These are phyloP conservation scores for Neofelis nebulosa DNA, from an alignment of 2,113 vertebrate genomes.

Conservation along the genomic window DNA sequence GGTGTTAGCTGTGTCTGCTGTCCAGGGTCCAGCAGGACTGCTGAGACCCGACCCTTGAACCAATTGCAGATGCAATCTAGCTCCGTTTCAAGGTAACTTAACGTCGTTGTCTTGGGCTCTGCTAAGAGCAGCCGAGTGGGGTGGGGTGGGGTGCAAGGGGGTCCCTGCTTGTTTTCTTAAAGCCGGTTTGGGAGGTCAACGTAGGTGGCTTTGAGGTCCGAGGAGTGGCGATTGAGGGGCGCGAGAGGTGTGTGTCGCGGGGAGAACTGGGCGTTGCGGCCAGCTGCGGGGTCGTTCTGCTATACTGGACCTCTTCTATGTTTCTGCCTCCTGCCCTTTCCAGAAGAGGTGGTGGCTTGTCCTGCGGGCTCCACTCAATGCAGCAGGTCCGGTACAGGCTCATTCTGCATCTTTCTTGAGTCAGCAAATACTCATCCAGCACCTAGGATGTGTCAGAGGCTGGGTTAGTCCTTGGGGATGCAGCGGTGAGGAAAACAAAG, in stretches of 20 bases:
- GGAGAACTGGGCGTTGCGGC: background rate
- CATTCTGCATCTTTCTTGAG: conserved; percentile 14
- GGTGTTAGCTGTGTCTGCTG: background rate
- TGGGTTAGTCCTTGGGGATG: background rate
- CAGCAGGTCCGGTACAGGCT: fast-evolving
- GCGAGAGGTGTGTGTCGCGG: background rate
- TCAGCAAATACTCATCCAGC: conserved; percentile 53
- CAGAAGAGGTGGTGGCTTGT: conserved; percentile 35
- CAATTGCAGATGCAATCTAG: background rate
- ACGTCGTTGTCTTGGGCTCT: background rate
- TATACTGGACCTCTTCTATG: background rate
- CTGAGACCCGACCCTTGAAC: background rate
- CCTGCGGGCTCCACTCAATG: background rate
- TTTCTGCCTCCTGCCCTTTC: background rate
- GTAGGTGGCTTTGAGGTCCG: background rate
- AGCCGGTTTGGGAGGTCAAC: background rate
- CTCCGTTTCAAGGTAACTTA: conserved; percentile 46
- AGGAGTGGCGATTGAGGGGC: background rate
- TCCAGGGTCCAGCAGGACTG: conserved; percentile 10
- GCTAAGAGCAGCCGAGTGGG: background rate
- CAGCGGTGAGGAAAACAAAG: background rate
- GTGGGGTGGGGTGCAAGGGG: background rate
- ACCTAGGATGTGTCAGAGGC: background rate
- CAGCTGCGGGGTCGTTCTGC: background rate
- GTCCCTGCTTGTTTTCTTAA: background rate